phyloP scores from a whole-genome alignment of 2,797 vertebrate genomes.

The Tenualosa thibaudeaui region DNA sequence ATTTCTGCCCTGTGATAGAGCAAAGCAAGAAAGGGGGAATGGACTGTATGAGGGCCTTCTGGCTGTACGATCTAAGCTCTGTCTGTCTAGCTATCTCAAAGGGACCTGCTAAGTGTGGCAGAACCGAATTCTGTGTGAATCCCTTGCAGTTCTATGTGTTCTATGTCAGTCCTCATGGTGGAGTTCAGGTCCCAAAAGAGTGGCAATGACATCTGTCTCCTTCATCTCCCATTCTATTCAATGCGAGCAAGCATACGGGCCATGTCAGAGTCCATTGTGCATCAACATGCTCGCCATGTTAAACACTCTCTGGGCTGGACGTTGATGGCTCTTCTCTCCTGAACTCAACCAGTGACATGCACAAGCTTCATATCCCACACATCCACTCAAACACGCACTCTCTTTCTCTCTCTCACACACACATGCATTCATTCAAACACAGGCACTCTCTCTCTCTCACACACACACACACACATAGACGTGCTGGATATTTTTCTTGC shows the following conservation, averaged over 20 bases:
- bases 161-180: slow-evolving; percentile 66
- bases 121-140: not conserved
- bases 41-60: not conserved
- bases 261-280: slow-evolving; percentile 68
- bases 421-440: not conserved
- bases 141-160: no score
- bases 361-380: no score
- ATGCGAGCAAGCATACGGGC: slow-evolving; percentile 66
- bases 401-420: not conserved
- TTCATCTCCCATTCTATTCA: slow-evolving; percentile 69
- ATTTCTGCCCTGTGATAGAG: not conserved
- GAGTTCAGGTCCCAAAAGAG: slow-evolving; percentile 66
- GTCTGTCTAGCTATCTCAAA: not conserved
- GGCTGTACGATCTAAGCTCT: not conserved
- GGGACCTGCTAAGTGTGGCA: slow-evolving; percentile 49
- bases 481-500: not conserved
- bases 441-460: not conserved
- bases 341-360: no score
- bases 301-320: not conserved
- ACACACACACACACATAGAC: not conserved
- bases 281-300: slow-evolving; percentile 50
- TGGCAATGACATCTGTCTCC: slow-evolving; percentile 71
- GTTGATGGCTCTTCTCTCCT: no score
- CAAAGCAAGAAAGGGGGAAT: not conserved
- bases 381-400: no score